Conservation (phyloP, 2,797 vertebrate genomes). For the Gymnothorax reevesii region DNA sequence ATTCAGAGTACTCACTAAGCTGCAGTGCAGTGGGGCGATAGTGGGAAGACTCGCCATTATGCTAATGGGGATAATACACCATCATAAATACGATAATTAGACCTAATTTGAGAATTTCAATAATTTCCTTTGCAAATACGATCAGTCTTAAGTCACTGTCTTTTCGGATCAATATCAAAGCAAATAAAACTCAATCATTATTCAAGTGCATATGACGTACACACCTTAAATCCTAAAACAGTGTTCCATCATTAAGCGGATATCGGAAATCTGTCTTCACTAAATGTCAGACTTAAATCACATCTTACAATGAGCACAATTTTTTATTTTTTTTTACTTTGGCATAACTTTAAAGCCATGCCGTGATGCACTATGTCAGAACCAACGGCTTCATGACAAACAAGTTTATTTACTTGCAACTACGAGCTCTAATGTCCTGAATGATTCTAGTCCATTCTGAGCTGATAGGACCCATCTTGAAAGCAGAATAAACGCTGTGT, state of each 20-base stretch:
- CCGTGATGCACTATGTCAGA: conserved; percentile 20
- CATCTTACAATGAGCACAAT: conserved; percentile 32
- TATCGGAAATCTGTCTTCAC: conserved; percentile 33
- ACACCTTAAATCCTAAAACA: conserved; percentile 33
- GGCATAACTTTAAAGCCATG: too few relatives aligned
- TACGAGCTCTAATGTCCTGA: background rate
- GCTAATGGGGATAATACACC: conserved; percentile 53
- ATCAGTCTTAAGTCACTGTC: conserved; percentile 46
- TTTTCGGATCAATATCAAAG: conserved; percentile 57
- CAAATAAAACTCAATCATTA: conserved; percentile 55
- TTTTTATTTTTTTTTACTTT: background rate
- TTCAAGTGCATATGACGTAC: conserved; percentile 45
- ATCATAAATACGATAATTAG: conserved; percentile 57
- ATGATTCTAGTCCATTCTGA: background rate
- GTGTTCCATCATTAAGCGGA: conserved; percentile 30
- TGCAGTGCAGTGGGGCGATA: conserved; percentile 43
- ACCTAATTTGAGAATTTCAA: conserved; percentile 56
- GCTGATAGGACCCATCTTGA: background rate
- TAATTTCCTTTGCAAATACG: conserved; percentile 50
- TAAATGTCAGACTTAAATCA: conserved; percentile 47
- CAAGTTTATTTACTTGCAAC: background rate
- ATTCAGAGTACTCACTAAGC: conserved; percentile 42
- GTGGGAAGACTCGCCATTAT: conserved; percentile 48
- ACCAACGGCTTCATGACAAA: background rate
- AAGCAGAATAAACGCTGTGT: background rate